These are phyloP conservation scores for Pilophorus perplexus DNA, from an alignment of 2,888 invertebrate species.

Conservation along the genomic window DNA sequence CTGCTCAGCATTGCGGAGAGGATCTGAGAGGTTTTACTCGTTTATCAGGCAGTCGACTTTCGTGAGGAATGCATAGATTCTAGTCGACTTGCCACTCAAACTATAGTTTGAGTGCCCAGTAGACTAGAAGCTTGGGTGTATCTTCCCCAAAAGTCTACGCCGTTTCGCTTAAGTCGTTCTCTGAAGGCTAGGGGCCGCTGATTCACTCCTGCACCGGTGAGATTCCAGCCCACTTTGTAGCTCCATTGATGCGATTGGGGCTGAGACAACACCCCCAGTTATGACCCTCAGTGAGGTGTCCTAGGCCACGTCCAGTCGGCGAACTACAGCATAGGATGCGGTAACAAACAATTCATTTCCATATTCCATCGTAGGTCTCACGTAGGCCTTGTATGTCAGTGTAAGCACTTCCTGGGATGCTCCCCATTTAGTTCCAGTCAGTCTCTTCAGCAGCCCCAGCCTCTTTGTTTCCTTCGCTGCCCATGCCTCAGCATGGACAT, in stretches of 20 bases:
- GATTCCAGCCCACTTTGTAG: neutral
- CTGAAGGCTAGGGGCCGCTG: neutral
- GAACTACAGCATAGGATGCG: neutral
- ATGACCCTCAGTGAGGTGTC: neutral
- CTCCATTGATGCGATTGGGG: neutral
- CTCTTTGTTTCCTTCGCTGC: conserved; percentile 5
- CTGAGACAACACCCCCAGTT: neutral
- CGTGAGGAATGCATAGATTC: too few relatives aligned
- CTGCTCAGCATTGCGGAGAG: too few relatives aligned
- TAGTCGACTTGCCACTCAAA: too few relatives aligned
- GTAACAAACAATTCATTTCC: neutral
- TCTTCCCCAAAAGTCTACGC: neutral
- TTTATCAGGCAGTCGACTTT: too few relatives aligned
- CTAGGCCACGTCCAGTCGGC: too few relatives aligned
- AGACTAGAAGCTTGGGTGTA: neutral
- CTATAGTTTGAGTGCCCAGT: neutral
- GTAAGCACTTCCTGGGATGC: conserved; percentile 2
- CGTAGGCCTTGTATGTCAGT: neutral
- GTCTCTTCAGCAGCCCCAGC: neutral
- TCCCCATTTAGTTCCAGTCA: conserved; percentile 12
- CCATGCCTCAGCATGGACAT: too few relatives aligned
- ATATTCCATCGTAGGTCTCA: conserved; percentile 13
- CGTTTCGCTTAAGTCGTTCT: neutral
- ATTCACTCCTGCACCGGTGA: neutral
- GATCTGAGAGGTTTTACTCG: too few relatives aligned